These are phyloP conservation scores for Rhamphomyia laevipes DNA, from an alignment of 2,888 invertebrate genomes.

Conservation along the genomic window DNA sequence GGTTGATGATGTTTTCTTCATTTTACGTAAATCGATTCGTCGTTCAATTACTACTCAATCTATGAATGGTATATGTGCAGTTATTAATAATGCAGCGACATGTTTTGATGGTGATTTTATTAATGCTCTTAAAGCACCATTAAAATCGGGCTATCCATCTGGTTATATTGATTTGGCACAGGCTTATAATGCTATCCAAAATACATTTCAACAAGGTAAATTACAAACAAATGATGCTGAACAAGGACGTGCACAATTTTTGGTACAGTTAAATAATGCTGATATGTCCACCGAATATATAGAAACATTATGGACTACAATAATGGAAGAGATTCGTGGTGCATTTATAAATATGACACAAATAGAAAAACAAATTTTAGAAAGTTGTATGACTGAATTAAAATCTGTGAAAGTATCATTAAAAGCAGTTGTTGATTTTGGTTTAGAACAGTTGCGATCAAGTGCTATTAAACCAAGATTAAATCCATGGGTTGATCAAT, in stretches of 20 bases:
- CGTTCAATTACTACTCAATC: constrained; percentile 84
- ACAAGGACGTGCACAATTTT: constrained; percentile 60
- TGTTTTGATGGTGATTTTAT: constrained; percentile 78
- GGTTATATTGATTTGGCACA: constrained; percentile 67
- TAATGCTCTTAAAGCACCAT: constrained; percentile 55
- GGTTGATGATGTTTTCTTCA: constrained; percentile 96
- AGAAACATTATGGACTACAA: constrained; percentile 67
- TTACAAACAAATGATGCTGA: constrained; percentile 69
- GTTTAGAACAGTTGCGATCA: constrained; percentile 64
- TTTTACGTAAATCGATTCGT: constrained; percentile 89
- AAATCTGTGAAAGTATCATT: constrained; percentile 35
- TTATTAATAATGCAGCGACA: constrained; percentile 84
- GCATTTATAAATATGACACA: constrained; percentile 48
- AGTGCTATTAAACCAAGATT: constrained; percentile 75
- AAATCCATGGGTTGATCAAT: constrained; percentile 73
- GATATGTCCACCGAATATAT: constrained; percentile 86
- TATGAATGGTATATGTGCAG: constrained; percentile 91
- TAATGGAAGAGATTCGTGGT: constrained; percentile 56
- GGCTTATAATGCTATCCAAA: constrained; percentile 73
- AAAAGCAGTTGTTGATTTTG: constrained; percentile 61
- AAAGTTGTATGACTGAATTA: constrained; percentile 52
- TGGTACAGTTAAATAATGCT: constrained; percentile 76
- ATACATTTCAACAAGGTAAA: constrained; percentile 67
- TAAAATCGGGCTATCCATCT: constrained; percentile 65
- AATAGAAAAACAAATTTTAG: constrained; percentile 58